A percentile compares a stretch with the other conserved stretches of the same genome.
These are phyloP conservation scores for Sylvilagus floridanus DNA, from an alignment of 2,797 vertebrate species.

Conservation along the genomic window DNA sequence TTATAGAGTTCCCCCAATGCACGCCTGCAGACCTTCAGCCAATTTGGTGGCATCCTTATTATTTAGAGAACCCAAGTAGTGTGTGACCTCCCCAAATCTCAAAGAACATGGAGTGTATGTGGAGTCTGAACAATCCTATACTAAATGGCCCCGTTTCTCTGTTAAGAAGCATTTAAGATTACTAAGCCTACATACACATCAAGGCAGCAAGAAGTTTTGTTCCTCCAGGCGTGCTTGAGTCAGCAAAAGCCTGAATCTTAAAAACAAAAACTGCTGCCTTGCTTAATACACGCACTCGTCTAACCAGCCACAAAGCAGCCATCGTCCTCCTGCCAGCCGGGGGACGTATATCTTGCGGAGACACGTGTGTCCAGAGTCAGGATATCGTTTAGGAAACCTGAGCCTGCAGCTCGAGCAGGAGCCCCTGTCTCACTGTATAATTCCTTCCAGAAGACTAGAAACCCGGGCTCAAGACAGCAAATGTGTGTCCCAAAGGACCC, in stretches of 20 bases:
- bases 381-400: conserved; percentile 83
- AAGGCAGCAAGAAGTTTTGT: conserved; percentile 44
- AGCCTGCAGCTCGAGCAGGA: conserved; percentile 65
- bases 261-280: conserved; percentile 74
- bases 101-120: not conserved
- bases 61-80: not conserved
- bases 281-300: conserved; percentile 55
- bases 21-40: not conserved
- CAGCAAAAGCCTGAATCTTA: conserved; percentile 63
- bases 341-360: conserved; percentile 70
- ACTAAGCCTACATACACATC: conserved; percentile 38
- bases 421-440: conserved; percentile 45
- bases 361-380: conserved; percentile 67
- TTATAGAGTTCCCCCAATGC: not conserved
- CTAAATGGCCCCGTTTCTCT: conserved; percentile 15
- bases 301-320: conserved; percentile 67
- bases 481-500: not conserved
- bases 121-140: not conserved
- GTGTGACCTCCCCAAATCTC: not conserved
- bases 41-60: not conserved
- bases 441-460: conserved; percentile 80
- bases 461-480: conserved; percentile 31
- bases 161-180: conserved; percentile 18
- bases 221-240: conserved; percentile 60
- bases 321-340: not conserved